Conservation (phyloP, 2,797 vertebrate species). For the Sebastes itinus region DNA sequence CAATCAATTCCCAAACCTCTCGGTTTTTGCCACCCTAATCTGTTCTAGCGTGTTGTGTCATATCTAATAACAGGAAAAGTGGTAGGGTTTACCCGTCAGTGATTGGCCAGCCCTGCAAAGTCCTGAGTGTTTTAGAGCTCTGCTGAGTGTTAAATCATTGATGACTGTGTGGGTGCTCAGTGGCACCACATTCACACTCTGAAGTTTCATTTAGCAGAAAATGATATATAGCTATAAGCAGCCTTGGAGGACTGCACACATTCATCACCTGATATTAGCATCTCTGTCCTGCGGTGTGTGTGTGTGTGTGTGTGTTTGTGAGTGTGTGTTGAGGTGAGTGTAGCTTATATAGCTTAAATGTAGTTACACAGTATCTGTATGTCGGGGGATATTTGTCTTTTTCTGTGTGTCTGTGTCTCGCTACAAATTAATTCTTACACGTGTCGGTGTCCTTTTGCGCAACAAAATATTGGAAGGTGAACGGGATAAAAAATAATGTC, state of each 20-base stretch:
- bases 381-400: slow-evolving; percentile 20
- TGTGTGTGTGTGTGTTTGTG: slow-evolving; percentile 26
- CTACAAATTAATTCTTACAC: not conserved
- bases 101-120: slow-evolving; percentile 39
- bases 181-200: slow-evolving; percentile 56
- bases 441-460: slow-evolving; percentile 1
- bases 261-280: slow-evolving; percentile 77
- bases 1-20: slow-evolving; percentile 38
- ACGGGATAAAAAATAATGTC: not conserved
- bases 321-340: slow-evolving; percentile 16
- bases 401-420: not conserved
- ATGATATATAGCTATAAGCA: slow-evolving; percentile 74
- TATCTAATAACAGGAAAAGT: slow-evolving; percentile 46
- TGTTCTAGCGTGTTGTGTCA: slow-evolving; percentile 34
- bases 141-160: slow-evolving; percentile 71
- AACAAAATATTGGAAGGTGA: not conserved
- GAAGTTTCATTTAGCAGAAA: slow-evolving; percentile 77
- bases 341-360: not conserved
- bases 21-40: slow-evolving; percentile 23
- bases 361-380: slow-evolving; percentile 9
- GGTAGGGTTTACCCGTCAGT: slow-evolving; percentile 21
- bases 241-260: slow-evolving; percentile 71
- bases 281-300: slow-evolving; percentile 41
- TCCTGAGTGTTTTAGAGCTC: slow-evolving; percentile 60
- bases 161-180: slow-evolving; percentile 58